Conservation (phyloP, 1,140 invertebrate species). For the Drosophila pandora region DNA sequence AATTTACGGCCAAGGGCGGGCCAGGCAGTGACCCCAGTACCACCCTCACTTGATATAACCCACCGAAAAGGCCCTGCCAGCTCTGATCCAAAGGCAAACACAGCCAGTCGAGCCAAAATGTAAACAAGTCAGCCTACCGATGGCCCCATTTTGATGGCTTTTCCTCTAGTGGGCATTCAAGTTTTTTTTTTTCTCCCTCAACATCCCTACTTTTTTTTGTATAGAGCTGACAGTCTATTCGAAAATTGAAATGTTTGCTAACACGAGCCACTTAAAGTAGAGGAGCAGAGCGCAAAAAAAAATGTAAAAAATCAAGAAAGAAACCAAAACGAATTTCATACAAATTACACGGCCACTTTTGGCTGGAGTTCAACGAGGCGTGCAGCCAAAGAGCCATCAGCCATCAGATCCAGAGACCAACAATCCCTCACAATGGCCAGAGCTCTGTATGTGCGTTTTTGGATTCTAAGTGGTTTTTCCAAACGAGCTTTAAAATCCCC, state of each 20-base stretch:
- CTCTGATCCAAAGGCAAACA: constrained; percentile 38
- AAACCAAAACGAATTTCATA: constrained; percentile 61
- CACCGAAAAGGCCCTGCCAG: constrained; percentile 3
- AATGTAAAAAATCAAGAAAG: constrained; percentile 18
- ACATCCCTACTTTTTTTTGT: constrained; percentile 14
- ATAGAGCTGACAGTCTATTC: constrained; percentile 52
- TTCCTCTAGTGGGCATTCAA: constrained; percentile 23
- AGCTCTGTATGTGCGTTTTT: constrained; percentile 13
- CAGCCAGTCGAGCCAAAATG: constrained; percentile 52
- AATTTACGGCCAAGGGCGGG: constrained; percentile 68
- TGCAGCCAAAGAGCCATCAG: constrained; percentile 56
- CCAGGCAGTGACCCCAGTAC: constrained; percentile 33
- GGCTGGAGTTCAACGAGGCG: constrained; percentile 68
- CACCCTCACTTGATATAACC: background rate
- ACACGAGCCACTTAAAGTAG: constrained; percentile 63
- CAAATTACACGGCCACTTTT: constrained; percentile 77
- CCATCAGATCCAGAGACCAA: constrained; percentile 41
- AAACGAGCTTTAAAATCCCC: constrained; percentile 25
- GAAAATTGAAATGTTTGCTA: constrained; percentile 80
- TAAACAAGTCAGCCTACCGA: constrained; percentile 60
- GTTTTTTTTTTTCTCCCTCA: background rate
- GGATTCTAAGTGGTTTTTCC: constrained; percentile 31
- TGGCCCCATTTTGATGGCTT: constrained; percentile 43
- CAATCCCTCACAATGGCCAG: constrained; percentile 17
- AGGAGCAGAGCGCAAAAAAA: constrained; percentile 18